Percentiles rank a stretch among this genome's conserved stretches.
Evolutionary conservation across 2,888 invertebrate genomes (phyloP).

Genomic region (Ditylenchus weischeri): DNA sequence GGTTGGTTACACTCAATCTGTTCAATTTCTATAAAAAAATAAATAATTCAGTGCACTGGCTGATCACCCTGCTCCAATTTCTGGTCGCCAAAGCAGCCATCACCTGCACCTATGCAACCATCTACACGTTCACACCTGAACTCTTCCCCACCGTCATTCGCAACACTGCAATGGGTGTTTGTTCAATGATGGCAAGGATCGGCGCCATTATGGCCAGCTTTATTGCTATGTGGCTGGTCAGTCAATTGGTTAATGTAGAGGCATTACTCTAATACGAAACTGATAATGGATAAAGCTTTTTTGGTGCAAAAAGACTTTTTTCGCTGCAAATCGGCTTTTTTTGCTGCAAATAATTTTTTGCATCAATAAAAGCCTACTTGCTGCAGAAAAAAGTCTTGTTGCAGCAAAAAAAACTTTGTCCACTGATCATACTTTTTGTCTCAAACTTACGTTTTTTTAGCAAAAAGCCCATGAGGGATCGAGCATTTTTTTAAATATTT

Average conservation of each 20-base stretch:
- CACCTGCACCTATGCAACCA: slow-evolving; percentile 78
- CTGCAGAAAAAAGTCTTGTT: too few species aligned
- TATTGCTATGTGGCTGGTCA: slow-evolving; percentile 65
- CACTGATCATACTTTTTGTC: too few species aligned
- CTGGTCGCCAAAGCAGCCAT: slow-evolving; percentile 76
- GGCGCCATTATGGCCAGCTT: slow-evolving; percentile 83
- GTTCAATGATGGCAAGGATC: slow-evolving; percentile 79
- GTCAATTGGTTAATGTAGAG: slow-evolving; percentile 12
- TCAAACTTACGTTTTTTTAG: too few species aligned
- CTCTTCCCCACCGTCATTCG: slow-evolving; percentile 83
- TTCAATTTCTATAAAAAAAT: background rate
- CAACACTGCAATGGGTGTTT: slow-evolving; percentile 79
- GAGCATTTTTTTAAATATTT: too few species aligned
- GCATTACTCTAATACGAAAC: too few species aligned
- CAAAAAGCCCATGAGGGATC: too few species aligned
- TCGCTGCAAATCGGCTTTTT: too few species aligned
- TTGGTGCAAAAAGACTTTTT: too few species aligned
- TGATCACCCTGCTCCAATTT: slow-evolving; percentile 60
- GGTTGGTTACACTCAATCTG: slow-evolving; percentile 28
- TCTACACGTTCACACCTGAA: slow-evolving; percentile 82
- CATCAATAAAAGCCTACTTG: too few species aligned
- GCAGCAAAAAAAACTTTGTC: too few species aligned
- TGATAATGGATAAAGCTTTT: too few species aligned
- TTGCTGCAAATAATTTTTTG: too few species aligned
- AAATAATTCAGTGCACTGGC: slow-evolving; percentile 24